Percentiles rank a stretch among this genome's conserved stretches.
phyloP scores from a whole-genome alignment of 2,113 vertebrate species.

The Oceanites oceanicus region DNA sequence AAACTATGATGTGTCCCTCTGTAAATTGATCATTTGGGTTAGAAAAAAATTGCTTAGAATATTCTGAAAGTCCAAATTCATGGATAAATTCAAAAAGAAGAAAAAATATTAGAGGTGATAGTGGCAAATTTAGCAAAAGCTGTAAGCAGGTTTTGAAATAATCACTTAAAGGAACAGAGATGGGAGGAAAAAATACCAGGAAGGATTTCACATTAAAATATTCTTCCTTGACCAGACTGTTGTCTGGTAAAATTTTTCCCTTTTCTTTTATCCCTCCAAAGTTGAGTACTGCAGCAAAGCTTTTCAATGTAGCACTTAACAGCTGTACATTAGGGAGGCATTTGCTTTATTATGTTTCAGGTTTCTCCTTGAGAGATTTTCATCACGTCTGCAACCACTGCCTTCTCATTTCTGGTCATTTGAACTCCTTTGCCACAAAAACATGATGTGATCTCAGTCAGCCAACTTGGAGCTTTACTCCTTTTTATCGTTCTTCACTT shows the following conservation, averaged over 20 bases:
- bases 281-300: background rate
- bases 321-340: background rate
- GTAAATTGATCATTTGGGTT: background rate
- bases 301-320: background rate
- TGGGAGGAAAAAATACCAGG: background rate
- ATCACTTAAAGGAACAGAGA: background rate
- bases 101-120: background rate
- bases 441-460: background rate
- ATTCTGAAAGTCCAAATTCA: background rate
- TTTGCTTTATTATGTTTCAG: background rate
- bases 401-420: background rate
- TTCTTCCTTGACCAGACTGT: background rate
- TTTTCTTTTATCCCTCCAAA: background rate
- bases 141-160: background rate
- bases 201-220: background rate
- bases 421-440: background rate
- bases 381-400: background rate
- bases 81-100: background rate
- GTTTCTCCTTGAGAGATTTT: background rate
- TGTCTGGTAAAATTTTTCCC: background rate
- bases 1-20: background rate
- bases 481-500: background rate
- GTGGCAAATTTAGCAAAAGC: background rate
- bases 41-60: background rate
- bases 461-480: background rate